Evolutionary conservation across 2,113 vertebrate genomes (phyloP), one percentile per base, ranked within the genome.

Genomic region (Speoplatyrhinus poulsoni): DNA sequence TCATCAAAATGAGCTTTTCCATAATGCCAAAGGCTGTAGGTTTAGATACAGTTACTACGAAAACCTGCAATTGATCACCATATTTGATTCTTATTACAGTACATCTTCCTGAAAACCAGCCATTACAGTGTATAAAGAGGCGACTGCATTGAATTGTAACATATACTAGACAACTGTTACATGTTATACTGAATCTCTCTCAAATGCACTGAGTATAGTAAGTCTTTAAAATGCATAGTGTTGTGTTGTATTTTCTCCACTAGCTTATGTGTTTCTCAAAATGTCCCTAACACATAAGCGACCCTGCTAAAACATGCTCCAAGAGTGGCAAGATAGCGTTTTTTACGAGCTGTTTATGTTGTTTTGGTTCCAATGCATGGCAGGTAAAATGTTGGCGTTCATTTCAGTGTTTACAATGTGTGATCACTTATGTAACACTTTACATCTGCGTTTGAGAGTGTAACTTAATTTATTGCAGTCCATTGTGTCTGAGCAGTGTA

Each of bases 11-110:
- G 73, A 72, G 90, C 91, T 89, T 90, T 69, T 61, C 41, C 67
- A 89, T 85, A 80, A 72, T 79, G 82, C 89, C 86, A 88, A 91
- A 90, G 87, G 79, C 83, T 90, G 65, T 94, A 85, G 83, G 81
- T 60, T 70, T 72, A 75, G 68, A 79, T 72, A 67, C 68, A 50
- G 65, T 53, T 56, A 63, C 62, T 83, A 62, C 41, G 62, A 66
- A 17, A 19, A 78, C 47, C 60, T 62, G 11, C 70, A 56, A 65
- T 71, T 26, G 60, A 70, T 76, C 60, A 73, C 54, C 56, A 69
- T 49, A 79, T 76, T 89, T 83, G 89, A 76, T 72, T 82, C 87
- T 83, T 79, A 77, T 73, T 72, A 50, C 70, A 79, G 73, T 80
- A 64, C 77, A 65, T 65, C 53, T 36, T 75, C 79, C 71, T 74